phyloP scores from a whole-genome alignment of 2,113 vertebrate genomes.

The Pygoscelis antarcticus region DNA sequence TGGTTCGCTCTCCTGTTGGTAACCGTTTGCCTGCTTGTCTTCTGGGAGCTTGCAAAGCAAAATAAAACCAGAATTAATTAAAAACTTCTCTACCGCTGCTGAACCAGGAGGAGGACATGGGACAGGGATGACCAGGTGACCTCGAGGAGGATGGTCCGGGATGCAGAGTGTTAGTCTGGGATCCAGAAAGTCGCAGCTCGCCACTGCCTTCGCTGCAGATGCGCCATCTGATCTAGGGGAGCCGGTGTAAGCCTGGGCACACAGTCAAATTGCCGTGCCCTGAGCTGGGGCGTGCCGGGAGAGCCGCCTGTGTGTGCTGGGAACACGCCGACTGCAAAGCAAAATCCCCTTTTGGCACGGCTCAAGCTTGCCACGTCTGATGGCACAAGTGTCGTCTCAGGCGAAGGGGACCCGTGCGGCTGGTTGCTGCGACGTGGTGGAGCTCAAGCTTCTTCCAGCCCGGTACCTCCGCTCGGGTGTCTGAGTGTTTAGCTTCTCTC shows the following conservation, averaged over 20 bases:
- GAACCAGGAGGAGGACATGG: background rate
- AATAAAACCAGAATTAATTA: background rate
- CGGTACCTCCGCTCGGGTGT: rapidly evolving
- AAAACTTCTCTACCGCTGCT: rapidly evolving
- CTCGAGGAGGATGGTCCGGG: rapidly evolving
- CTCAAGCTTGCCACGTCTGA: rapidly evolving
- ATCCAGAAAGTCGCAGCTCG: background rate
- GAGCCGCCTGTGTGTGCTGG: background rate
- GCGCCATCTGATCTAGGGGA: background rate
- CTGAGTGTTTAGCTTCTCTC: background rate
- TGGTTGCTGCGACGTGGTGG: rapidly evolving
- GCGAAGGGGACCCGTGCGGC: background rate
- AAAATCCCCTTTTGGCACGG: background rate
- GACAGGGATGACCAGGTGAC: background rate
- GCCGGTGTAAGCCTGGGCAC: rapidly evolving
- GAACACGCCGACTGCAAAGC: background rate
- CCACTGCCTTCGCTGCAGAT: rapidly evolving
- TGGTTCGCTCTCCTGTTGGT: background rate
- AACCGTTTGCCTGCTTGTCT: background rate
- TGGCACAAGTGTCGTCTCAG: background rate
- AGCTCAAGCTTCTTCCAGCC: background rate
- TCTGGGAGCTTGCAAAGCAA: background rate
- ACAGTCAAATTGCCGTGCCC: rapidly evolving
- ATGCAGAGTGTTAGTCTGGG: background rate
- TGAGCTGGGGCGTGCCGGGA: background rate